Conservation (phyloP, 2,113 vertebrate species). For the Embiotoca jacksoni region DNA sequence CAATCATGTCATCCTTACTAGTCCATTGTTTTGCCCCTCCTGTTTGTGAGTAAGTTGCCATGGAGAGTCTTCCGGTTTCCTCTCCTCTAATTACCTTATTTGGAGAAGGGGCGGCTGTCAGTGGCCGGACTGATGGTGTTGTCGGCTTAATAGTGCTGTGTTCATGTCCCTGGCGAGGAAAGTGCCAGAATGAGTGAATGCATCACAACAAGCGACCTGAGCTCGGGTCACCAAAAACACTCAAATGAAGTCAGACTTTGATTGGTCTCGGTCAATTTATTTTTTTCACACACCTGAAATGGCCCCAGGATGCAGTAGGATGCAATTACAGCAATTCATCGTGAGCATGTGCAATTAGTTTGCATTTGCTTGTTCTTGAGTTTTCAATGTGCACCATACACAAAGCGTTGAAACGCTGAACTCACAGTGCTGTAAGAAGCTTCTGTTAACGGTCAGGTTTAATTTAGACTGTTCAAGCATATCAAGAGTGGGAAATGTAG, state of each 20-base stretch:
- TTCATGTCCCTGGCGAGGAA: background rate
- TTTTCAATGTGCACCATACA: conserved; percentile 5
- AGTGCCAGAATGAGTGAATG: conserved; percentile 12
- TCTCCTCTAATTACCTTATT: conserved; percentile 57
- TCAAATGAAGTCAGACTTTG: conserved; percentile 23
- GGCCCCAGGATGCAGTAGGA: conserved; percentile 19
- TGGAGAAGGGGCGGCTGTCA: conserved; percentile 52
- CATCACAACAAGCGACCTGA: conserved; percentile 19
- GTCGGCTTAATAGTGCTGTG: background rate
- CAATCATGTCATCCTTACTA: conserved; percentile 62
- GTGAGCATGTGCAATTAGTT: conserved; percentile 14
- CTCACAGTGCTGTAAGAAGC: background rate
- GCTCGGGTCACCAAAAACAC: conserved; percentile 4
- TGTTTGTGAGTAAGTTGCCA: conserved; percentile 69
- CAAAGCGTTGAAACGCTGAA: background rate
- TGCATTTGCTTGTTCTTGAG: background rate
- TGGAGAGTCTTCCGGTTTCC: conserved; percentile 66
- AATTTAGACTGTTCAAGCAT: background rate
- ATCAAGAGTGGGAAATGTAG: background rate
- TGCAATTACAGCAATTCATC: conserved; percentile 41
- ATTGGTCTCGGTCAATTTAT: conserved; percentile 28
- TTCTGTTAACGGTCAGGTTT: background rate
- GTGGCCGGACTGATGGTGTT: conserved; percentile 15
- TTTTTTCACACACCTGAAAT: conserved; percentile 41
- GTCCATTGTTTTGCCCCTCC: conserved; percentile 67